These are phyloP conservation scores for Cydia amplana DNA, from an alignment of 1,140 invertebrate genomes.

Conservation along the genomic window DNA sequence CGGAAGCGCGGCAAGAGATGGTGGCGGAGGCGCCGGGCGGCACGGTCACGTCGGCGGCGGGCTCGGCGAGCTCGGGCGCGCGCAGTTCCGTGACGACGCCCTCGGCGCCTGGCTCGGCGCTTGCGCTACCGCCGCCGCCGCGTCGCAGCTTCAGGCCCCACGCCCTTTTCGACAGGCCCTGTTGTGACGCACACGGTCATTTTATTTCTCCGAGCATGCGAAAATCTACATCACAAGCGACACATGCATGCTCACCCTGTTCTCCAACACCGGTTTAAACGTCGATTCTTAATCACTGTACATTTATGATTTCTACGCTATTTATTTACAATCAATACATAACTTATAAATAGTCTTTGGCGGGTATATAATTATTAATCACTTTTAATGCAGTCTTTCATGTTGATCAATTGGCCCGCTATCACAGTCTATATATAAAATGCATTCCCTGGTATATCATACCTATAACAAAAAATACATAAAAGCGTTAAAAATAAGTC, in stretches of 20 bases:
- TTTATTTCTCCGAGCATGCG: slow-evolving; percentile 24
- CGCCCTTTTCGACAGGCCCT: slow-evolving; percentile 75
- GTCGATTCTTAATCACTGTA: slow-evolving; percentile 38
- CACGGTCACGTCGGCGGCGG: slow-evolving; percentile 66
- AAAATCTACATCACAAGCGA: slow-evolving; percentile 44
- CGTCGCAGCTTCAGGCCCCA: slow-evolving; percentile 80
- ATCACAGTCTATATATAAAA: slow-evolving; percentile 76
- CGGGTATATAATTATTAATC: slow-evolving; percentile 50
- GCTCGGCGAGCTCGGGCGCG: slow-evolving; percentile 69
- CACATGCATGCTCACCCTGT: slow-evolving; percentile 68
- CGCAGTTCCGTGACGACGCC: slow-evolving; percentile 70
- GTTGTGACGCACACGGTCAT: slow-evolving; percentile 49
- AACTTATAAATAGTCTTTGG: slow-evolving; percentile 54
- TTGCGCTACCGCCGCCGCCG: slow-evolving; percentile 50
- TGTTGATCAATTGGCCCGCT: slow-evolving; percentile 54
- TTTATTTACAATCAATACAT: slow-evolving; percentile 66
- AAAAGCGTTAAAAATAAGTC: slow-evolving; percentile 68
- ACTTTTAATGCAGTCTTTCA: slow-evolving; percentile 58
- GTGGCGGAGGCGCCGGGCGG: slow-evolving; percentile 59
- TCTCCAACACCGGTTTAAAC: slow-evolving; percentile 36
- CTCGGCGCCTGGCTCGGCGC: slow-evolving; percentile 55
- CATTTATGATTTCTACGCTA: slow-evolving; percentile 50
- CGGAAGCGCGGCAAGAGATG: slow-evolving; percentile 64
- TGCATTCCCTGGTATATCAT: slow-evolving; percentile 71
- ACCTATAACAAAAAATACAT: slow-evolving; percentile 76